Conservation (phyloP, 1,140 invertebrate species). For the Psix sp. region DNA sequence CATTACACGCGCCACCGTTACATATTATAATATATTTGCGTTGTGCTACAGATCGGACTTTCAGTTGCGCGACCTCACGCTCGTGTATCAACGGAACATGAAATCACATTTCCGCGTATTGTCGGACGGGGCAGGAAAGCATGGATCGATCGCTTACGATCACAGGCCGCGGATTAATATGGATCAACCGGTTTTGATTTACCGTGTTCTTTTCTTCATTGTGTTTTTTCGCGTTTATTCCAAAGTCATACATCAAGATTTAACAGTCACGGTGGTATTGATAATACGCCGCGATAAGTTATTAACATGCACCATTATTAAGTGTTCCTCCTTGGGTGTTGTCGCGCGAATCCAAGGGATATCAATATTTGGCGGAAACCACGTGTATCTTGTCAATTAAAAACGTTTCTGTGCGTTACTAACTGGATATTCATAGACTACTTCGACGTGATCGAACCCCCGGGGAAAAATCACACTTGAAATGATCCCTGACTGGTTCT, state of each 20-base stretch:
- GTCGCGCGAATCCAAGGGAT: slow-evolving; percentile 29
- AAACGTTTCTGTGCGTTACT: slow-evolving; percentile 23
- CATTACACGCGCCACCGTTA: slow-evolving; percentile 25
- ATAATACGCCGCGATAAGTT: slow-evolving; percentile 45
- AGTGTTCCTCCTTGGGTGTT: slow-evolving; percentile 17
- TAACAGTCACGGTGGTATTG: slow-evolving; percentile 46
- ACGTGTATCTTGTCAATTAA: slow-evolving; percentile 30
- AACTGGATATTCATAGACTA: slow-evolving; percentile 26
- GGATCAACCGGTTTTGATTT: slow-evolving; percentile 52
- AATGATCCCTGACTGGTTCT: slow-evolving; percentile 31
- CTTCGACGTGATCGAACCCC: neutral
- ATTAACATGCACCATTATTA: slow-evolving; percentile 43
- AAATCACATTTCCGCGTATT: slow-evolving; percentile 49
- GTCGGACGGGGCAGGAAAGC: slow-evolving; percentile 24
- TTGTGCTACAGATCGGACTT: slow-evolving; percentile 7
- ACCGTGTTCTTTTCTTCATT: slow-evolving; percentile 33
- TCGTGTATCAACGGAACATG: slow-evolving; percentile 34
- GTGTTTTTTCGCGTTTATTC: slow-evolving; percentile 32
- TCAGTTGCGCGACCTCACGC: slow-evolving; percentile 23
- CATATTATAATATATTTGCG: slow-evolving; percentile 41
- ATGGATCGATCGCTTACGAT: slow-evolving; percentile 45
- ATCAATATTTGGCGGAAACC: slow-evolving; percentile 45
- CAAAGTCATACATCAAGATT: slow-evolving; percentile 53
- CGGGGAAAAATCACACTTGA: slow-evolving; percentile 20
- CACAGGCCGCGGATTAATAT: slow-evolving; percentile 39